Conservation (phyloP, 2,888 invertebrate species). For the Ennomos erosarius region DNA sequence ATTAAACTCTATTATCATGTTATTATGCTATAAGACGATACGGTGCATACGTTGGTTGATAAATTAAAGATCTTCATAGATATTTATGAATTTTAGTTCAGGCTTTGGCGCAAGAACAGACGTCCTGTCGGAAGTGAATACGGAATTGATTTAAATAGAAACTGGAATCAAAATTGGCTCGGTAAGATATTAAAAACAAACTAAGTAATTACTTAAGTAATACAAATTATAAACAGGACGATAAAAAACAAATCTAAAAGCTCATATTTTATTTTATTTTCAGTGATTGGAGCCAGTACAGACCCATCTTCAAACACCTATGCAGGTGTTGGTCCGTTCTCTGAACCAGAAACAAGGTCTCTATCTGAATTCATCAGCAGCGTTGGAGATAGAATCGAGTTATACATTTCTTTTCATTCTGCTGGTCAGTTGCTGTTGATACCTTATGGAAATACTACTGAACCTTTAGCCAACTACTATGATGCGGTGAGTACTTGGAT, state of each 20-base stretch:
- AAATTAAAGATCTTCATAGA: slow-evolving; percentile 10
- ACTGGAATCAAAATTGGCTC: slow-evolving; percentile 90
- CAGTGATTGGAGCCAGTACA: slow-evolving; percentile 82
- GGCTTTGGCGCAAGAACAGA: slow-evolving; percentile 89
- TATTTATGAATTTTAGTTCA: slow-evolving; percentile 69
- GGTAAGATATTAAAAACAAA: slow-evolving; percentile 58
- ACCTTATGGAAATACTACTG: slow-evolving; percentile 88
- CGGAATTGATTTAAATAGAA: slow-evolving; percentile 92
- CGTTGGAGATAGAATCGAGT: slow-evolving; percentile 77
- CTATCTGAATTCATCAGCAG: slow-evolving; percentile 82
- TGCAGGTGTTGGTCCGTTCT: slow-evolving; percentile 88
- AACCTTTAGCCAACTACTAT: slow-evolving; percentile 84
- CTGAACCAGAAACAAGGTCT: slow-evolving; percentile 87
- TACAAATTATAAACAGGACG: too few species aligned
- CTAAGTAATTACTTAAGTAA: too few species aligned
- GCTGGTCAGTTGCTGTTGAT: slow-evolving; percentile 89
- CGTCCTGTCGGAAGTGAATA: slow-evolving; percentile 76
- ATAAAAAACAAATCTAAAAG: too few species aligned
- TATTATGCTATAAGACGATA: too few species aligned
- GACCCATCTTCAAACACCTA: slow-evolving; percentile 87
- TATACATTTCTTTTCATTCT: slow-evolving; percentile 90
- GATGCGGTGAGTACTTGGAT: slow-evolving; percentile 75
- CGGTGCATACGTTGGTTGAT: too few species aligned
- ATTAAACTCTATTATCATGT: too few species aligned
- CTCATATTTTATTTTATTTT: background rate